Conservation (phyloP, 2,113 vertebrate genomes). For the Cichladusa arquata region DNA sequence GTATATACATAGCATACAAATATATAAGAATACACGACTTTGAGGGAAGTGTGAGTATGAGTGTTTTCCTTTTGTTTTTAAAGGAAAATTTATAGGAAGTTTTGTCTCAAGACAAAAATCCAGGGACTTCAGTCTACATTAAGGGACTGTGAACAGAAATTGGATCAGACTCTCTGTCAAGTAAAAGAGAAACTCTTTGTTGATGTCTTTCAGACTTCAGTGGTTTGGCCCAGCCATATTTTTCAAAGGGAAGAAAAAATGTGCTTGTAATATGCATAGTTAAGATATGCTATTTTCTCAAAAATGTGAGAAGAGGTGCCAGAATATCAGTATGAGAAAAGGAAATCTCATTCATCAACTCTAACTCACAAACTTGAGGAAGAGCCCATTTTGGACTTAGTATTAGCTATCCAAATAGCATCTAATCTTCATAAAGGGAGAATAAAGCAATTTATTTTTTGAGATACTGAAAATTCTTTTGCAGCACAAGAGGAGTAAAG, state of each 20-base stretch:
- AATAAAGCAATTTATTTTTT: background rate
- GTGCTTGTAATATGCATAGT: background rate
- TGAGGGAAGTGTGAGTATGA: background rate
- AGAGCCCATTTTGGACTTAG: background rate
- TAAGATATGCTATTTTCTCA: background rate
- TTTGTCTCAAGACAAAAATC: background rate
- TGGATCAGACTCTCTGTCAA: background rate
- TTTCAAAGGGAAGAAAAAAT: background rate
- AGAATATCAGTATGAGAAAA: background rate
- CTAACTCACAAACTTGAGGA: background rate
- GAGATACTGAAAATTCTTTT: background rate
- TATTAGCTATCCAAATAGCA: background rate
- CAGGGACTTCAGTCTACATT: background rate
- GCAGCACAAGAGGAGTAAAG: background rate
- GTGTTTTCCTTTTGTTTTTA: background rate
- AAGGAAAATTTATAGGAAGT: background rate
- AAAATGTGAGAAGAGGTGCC: background rate
- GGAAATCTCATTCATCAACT: background rate
- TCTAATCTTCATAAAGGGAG: background rate
- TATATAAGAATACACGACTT: background rate
- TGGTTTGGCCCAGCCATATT: background rate
- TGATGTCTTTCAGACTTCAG: background rate
- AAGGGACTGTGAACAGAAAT: background rate
- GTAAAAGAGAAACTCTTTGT: background rate
- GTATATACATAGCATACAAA: background rate